Evolutionary conservation across 2,888 invertebrate species (phyloP), one percentile per base, ranked within the genome.

Genomic region (Leptopterna dolabrata): DNA sequence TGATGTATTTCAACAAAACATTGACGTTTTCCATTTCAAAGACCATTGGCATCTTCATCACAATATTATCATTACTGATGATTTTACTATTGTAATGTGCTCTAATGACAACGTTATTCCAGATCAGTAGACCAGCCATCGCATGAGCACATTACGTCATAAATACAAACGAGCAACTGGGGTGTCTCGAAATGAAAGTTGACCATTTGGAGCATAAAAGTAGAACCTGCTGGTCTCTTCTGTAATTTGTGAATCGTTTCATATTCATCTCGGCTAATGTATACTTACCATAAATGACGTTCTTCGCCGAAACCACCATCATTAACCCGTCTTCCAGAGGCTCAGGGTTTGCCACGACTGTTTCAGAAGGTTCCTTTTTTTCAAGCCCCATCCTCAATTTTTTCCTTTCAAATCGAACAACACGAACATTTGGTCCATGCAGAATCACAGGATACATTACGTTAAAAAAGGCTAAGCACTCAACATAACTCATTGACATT

Each of bases 211-310:
- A 63, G 24, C 24, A 24, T 63, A 24, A 63, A 24, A 63, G 24
- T 13, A 63, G 63, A 19, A 63, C 19, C 24, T 4, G 63, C 19
- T 19, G 55, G 19, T 55, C 55, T 55, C 63, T 63, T 63, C 63
- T 63, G 63, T 24, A 63, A 63, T 63, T 63, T 63, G 63, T 63
- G 24, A 24, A 63, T 11, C 63, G 63, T 63, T 63, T 24, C 63
- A 24, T 63, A 63, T 63, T 63, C 63, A 63, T 63, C 63, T 63
- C 63, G 63, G 11, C 63, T 63, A 63, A 63, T 63, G 63, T 63
- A 63, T 63, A 27, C 24, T 63, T 11, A 24, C 63, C 63, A 63
- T 63, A 63, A 63, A 19, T 24, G 63, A 63, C 63, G 63, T 63
- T 63, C 63, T 63, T 24, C 24, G 63, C 2, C 51, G 51, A 51